These are phyloP conservation scores for Okamejei kenojei DNA, from an alignment of 2,797 vertebrate genomes.

Conservation along the genomic window DNA sequence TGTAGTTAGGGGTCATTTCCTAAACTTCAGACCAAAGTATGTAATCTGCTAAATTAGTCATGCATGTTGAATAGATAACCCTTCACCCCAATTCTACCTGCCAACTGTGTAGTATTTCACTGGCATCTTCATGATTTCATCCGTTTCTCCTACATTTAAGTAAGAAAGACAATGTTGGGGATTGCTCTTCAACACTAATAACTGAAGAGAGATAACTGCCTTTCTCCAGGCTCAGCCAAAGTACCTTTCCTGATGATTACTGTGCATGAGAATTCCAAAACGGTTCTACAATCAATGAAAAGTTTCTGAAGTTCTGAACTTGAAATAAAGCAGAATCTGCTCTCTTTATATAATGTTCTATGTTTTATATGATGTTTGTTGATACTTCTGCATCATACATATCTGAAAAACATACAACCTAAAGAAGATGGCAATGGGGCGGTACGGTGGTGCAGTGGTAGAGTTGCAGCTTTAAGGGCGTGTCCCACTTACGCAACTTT, in stretches of 20 bases:
- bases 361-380: not conserved
- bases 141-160: not conserved
- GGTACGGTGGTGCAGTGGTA: too few species aligned
- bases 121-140: not conserved
- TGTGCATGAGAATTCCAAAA: not conserved
- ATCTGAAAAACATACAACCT: too few species aligned
- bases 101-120: not conserved
- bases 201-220: not conserved
- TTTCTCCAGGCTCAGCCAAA: too few species aligned
- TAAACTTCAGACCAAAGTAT: slow-evolving; percentile 18
- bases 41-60: slow-evolving; percentile 19
- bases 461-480: too few species aligned
- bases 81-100: slow-evolving; percentile 22
- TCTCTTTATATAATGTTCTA: not conserved
- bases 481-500: too few species aligned
- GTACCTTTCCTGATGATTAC: not conserved
- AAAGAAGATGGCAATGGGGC: too few species aligned
- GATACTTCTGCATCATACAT: not conserved
- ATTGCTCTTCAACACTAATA: not conserved
- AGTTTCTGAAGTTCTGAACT: not conserved
- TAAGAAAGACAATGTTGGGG: not conserved
- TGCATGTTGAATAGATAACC: slow-evolving; percentile 33
- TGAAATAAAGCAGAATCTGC: not conserved
- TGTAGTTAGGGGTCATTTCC: slow-evolving; percentile 25
- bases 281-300: not conserved